Percentiles rank a stretch among this genome's conserved stretches.
Evolutionary conservation across 2,113 vertebrate species (phyloP).

Genomic region (Neotoma lepida): DNA sequence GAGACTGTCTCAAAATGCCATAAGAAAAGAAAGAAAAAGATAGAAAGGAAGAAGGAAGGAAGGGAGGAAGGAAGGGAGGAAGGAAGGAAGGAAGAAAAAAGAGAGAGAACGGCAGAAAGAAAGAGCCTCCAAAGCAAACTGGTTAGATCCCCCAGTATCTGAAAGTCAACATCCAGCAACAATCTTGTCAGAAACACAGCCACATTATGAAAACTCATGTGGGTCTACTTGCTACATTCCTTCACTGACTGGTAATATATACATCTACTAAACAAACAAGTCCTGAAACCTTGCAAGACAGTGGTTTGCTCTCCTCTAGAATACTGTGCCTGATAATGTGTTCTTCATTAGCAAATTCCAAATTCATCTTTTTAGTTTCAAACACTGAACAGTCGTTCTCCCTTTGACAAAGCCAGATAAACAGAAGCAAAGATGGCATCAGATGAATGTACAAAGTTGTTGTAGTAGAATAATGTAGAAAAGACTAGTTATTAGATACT

Average conservation of each 20-base stretch:
- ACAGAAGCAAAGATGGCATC: not conserved
- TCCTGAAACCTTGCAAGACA: not conserved
- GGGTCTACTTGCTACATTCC: not conserved
- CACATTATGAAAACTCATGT: not conserved
- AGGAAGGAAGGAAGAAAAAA: too few relatives aligned
- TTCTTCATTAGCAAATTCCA: not conserved
- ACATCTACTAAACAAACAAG: not conserved
- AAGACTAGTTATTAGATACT: not conserved
- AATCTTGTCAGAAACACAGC: not conserved
- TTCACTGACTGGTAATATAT: not conserved
- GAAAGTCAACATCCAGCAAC: not conserved
- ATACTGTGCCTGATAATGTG: not conserved
- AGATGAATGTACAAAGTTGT: not conserved
- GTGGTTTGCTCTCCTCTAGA: not conserved
- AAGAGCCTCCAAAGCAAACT: not conserved
- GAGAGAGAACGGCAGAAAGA: not conserved
- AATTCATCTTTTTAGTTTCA: not conserved
- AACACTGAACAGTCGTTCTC: not conserved
- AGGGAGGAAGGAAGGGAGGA: too few relatives aligned
- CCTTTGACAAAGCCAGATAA: not conserved
- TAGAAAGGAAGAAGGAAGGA: not conserved
- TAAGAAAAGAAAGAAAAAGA: not conserved
- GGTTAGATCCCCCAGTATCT: not conserved
- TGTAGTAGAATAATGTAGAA: not conserved
- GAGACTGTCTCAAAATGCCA: not conserved